Conservation (phyloP, 2,113 vertebrate genomes). For the Columba livia region DNA sequence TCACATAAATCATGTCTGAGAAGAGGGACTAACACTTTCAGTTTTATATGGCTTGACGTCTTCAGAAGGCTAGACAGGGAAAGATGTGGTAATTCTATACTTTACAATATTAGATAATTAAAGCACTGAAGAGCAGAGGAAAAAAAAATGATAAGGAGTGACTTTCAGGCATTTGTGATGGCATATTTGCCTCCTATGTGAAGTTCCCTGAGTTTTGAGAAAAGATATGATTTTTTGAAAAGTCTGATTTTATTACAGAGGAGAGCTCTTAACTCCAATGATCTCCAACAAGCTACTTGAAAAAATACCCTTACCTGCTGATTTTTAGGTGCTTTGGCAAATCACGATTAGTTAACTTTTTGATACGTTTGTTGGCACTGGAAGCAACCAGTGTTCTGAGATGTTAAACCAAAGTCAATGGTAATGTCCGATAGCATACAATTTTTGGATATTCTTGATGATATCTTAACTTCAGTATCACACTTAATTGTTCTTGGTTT, state of each 20-base stretch:
- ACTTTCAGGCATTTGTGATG: neutral
- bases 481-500: neutral
- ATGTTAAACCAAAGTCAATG: neutral
- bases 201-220: neutral
- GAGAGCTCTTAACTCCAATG: neutral
- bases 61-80: neutral
- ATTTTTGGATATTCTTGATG: neutral
- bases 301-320: neutral
- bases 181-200: neutral
- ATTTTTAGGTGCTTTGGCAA: neutral
- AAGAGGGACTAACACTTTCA: neutral
- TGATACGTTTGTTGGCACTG: neutral
- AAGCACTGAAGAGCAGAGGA: neutral
- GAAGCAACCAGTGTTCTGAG: neutral
- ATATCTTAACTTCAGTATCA: neutral
- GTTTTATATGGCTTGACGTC: neutral
- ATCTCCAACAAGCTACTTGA: neutral
- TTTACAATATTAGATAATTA: slow-evolving; percentile 5
- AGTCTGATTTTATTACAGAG: neutral
- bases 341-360: neutral
- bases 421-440: neutral
- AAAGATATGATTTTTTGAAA: neutral
- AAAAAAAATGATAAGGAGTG: neutral
- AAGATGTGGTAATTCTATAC: neutral
- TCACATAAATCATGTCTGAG: neutral